Evolutionary conservation across 2,113 vertebrate genomes (phyloP), one percentile per base, ranked within the genome.

Genomic region (Protomyctophum bolini): DNA sequence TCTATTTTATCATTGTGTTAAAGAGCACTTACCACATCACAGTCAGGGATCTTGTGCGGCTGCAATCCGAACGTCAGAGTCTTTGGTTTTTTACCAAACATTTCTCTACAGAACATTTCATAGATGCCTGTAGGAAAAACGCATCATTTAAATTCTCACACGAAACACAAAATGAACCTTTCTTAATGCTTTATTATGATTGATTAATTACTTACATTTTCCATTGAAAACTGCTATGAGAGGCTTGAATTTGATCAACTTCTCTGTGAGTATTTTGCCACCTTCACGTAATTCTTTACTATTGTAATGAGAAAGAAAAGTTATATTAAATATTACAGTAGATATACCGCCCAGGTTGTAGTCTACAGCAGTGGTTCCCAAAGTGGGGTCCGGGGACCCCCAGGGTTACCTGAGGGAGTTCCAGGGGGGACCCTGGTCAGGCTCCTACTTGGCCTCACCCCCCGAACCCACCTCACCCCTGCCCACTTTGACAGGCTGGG

Each of bases 261-360:
- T 99, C 94, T 98, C 95, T 78, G 96, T 91, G 14, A 99, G 94
- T 89, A 99, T 98, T 84, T 93, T 93, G 45, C 97, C 98, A 87
- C 98, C 97, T 95, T 99, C 98, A 29, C 98, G 94, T 68, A 99
- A 92, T 87, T 99, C 98, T 92, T 98, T 99, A 89, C 97, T 99
- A 89, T 83, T 9, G 51, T 61, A 46, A 61, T 7, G 7, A 55
- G 89, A 84, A 77, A 63, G 64, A 64, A 75, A 80, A 67, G 14
- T 41, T 41, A 6, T 21, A 41, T 41, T 41, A 41, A 41, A 41
- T 41, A 41, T 41, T 41, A 41, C 33, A 41, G 5, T 41, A 41
- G 33, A 41, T 6, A 41, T 41, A 41, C 33, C 33, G 5, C 33
- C 3, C 33, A 41, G 33, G 5, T 41, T 41, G 33, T 41, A 41